Conservation (phyloP, 2,888 invertebrate species). For the Corbicula japonica region DNA sequence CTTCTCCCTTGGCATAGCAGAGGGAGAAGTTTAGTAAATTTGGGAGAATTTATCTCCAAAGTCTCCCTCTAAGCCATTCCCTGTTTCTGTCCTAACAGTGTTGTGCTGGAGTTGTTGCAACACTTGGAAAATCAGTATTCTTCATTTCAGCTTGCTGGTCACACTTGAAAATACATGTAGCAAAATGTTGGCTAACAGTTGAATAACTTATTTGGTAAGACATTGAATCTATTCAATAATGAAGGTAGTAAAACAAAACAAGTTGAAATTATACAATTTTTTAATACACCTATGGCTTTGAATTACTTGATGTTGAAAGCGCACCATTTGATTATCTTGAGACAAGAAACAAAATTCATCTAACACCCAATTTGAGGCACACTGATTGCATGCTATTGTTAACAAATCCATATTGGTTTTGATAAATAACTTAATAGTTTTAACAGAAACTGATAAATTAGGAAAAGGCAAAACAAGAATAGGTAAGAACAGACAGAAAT, state of each 20-base stretch:
- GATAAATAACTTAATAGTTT: slow-evolving; percentile 1
- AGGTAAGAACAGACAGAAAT: slow-evolving; percentile 5
- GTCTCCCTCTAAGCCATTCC: no score
- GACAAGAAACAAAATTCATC: slow-evolving; percentile 7
- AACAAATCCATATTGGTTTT: slow-evolving; percentile 29
- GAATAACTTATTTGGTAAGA: no score
- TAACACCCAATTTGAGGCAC: slow-evolving; percentile 28
- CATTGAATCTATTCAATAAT: no score
- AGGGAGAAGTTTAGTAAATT: no score
- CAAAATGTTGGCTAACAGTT: no score
- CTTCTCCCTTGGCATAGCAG: no score
- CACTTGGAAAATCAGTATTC: no score
- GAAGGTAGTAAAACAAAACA: slow-evolving; percentile 13
- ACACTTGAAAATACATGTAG: no score
- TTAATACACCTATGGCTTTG: slow-evolving; percentile 77
- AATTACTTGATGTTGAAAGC: slow-evolving; percentile 51
- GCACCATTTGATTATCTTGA: slow-evolving; percentile 28
- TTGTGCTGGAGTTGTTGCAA: no score
- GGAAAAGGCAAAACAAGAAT: slow-evolving; percentile 14
- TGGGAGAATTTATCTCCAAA: no score
- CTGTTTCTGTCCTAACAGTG: no score
- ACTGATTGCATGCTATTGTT: slow-evolving; percentile 5
- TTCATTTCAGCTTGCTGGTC: no score
- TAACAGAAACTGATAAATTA: slow-evolving; percentile 27
- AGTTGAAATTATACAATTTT: slow-evolving; percentile 75